These are phyloP conservation scores for Drosophila kokeensis DNA, from an alignment of 2,888 invertebrate genomes.

Conservation along the genomic window DNA sequence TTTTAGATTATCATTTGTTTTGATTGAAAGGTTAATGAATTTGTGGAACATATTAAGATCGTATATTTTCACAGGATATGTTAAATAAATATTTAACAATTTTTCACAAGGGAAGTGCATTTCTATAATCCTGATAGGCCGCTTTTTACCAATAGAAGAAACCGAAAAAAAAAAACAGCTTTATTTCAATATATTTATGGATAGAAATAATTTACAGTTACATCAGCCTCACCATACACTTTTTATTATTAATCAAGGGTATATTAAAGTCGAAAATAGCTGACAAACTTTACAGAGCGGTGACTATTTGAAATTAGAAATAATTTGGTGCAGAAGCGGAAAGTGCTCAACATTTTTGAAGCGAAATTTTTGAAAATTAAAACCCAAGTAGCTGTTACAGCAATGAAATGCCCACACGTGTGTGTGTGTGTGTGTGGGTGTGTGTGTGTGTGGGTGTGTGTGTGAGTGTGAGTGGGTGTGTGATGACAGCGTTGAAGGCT, in stretches of 20 bases:
- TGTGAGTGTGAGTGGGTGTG: slow-evolving; percentile 15
- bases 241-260: background rate
- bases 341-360: slow-evolving; percentile 42
- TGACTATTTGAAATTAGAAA: slow-evolving; percentile 51
- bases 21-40: background rate
- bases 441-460: slow-evolving; percentile 3
- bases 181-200: background rate
- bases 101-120: background rate
- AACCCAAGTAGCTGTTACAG: slow-evolving; percentile 62
- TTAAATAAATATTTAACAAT: background rate
- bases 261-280: slow-evolving; percentile 3
- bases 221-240: background rate
- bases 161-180: background rate
- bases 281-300: slow-evolving; percentile 22
- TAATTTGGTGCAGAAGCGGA: slow-evolving; percentile 45
- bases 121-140: background rate
- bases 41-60: too few relatives aligned
- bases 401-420: slow-evolving; percentile 39
- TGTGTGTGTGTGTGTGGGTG: background rate
- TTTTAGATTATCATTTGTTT: background rate
- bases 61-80: background rate
- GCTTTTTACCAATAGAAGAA: background rate
- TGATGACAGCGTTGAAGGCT: slow-evolving; percentile 67
- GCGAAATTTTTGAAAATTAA: slow-evolving; percentile 70
- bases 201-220: background rate